Conservation (phyloP, 2,113 vertebrate species). For the Gracilinanus agilis region DNA sequence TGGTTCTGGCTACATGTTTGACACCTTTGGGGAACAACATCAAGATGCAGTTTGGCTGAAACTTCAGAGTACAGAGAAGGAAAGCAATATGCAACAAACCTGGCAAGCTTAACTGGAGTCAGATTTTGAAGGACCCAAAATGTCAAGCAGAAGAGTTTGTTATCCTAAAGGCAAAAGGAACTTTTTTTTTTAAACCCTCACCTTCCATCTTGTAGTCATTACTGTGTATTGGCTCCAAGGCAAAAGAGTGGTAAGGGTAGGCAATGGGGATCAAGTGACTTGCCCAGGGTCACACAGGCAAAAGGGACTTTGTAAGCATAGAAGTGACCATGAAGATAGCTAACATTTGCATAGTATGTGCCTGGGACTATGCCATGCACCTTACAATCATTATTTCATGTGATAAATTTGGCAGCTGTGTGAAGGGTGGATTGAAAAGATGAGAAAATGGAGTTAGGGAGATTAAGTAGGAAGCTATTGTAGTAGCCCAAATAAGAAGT, state of each 20-base stretch:
- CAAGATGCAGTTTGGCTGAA: neutral
- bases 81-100: neutral
- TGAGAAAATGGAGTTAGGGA: neutral
- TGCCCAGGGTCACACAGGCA: too few relatives aligned
- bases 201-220: too few relatives aligned
- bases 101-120: neutral
- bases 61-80: neutral
- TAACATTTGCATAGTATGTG: neutral
- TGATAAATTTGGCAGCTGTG: neutral
- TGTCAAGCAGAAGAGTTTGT: neutral
- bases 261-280: too few relatives aligned
- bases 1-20: neutral
- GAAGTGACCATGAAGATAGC: neutral
- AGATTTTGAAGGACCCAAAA: neutral
- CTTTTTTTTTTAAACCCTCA: too few relatives aligned
- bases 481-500: neutral
- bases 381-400: neutral
- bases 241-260: too few relatives aligned
- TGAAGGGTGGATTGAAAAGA: neutral
- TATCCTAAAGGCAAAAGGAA: neutral
- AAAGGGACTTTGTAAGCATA: neutral
- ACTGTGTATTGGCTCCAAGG: too few relatives aligned
- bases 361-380: neutral
- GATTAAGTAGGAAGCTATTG: neutral
- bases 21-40: neutral